Conservation (phyloP, 2,113 vertebrate species). For the Furnarius figulus region DNA sequence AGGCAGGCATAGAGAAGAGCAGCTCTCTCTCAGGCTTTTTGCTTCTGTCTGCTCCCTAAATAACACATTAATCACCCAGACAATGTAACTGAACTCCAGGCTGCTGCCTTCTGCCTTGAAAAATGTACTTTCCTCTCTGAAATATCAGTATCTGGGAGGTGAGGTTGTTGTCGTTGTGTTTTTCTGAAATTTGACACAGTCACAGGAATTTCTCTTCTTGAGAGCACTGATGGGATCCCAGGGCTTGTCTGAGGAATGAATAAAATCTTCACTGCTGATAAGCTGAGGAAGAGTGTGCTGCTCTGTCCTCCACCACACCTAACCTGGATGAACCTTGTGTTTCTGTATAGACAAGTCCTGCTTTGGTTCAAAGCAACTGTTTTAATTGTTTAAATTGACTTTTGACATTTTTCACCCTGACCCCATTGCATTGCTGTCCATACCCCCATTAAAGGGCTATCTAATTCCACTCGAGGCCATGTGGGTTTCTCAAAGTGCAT, state of each 20-base stretch:
- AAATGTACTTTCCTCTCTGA: background rate
- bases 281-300: background rate
- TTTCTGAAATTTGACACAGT: background rate
- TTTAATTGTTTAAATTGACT: background rate
- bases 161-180: background rate
- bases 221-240: background rate
- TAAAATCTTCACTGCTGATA: background rate
- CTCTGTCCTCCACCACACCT: background rate
- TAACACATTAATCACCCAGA: slow-evolving; percentile 12
- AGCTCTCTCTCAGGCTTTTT: slow-evolving; percentile 48
- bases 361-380: background rate
- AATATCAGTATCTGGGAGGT: background rate
- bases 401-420: background rate
- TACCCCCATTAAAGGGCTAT: background rate
- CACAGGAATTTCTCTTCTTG: background rate
- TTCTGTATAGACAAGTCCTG: background rate
- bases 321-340: background rate
- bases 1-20: background rate
- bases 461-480: background rate
- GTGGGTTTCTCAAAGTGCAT: background rate
- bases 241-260: background rate
- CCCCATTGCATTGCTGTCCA: background rate
- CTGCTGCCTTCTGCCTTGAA: slow-evolving; percentile 28
- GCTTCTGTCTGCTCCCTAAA: slow-evolving; percentile 30
- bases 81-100: slow-evolving; percentile 41